A percentile compares a stretch with the other conserved stretches of the same genome.
Evolutionary conservation across 2,888 invertebrate genomes (phyloP).

Genomic region (Molorchus minor): DNA sequence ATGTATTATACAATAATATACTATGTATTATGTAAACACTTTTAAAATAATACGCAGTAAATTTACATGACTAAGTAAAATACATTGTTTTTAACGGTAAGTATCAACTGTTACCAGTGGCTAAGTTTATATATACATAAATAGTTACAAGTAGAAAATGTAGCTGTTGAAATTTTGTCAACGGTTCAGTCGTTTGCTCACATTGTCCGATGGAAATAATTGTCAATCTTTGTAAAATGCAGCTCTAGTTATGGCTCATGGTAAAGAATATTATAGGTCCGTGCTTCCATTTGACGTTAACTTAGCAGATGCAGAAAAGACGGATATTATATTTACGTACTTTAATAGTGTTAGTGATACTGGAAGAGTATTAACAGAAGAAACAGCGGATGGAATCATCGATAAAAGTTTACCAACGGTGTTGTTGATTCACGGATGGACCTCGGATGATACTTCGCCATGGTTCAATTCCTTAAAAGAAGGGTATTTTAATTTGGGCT

Average conservation of each 20-base stretch:
- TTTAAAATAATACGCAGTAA: no score
- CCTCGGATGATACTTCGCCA: constrained; percentile 59
- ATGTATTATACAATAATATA: no score
- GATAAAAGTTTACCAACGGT: constrained; percentile 55
- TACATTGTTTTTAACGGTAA: no score
- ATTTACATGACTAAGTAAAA: no score
- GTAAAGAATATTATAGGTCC: constrained; percentile 23
- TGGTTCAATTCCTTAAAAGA: constrained; percentile 57
- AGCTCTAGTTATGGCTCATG: neutral
- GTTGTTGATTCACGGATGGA: constrained; percentile 65
- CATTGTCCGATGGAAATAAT: no score
- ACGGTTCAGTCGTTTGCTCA: no score
- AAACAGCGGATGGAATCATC: constrained; percentile 29
- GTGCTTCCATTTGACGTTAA: constrained; percentile 47
- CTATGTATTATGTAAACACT: no score
- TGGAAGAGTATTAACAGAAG: constrained; percentile 41
- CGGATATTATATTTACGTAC: constrained; percentile 44
- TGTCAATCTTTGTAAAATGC: no score
- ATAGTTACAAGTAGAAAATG: no score
- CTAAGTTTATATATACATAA: no score
- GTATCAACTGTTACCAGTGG: no score
- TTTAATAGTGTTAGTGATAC: constrained; percentile 38
- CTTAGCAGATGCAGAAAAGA: constrained; percentile 43
- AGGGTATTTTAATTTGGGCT: constrained; percentile 57
- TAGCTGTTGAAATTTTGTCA: no score